These are phyloP conservation scores for Oryzias curvinotus DNA, from an alignment of 2,113 vertebrate genomes.

Conservation along the genomic window DNA sequence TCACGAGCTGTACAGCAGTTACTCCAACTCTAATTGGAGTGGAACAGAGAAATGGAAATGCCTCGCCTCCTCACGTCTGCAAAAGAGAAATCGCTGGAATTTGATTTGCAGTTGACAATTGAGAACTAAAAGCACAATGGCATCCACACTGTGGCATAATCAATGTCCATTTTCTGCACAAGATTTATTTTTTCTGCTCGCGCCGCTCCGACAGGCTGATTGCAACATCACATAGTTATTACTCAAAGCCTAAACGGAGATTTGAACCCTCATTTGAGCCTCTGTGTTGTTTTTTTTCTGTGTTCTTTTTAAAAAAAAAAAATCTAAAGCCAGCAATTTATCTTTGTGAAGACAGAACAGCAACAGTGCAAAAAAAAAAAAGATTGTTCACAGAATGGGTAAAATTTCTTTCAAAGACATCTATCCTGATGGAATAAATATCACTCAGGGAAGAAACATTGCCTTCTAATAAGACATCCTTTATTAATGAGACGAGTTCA, in stretches of 20 bases:
- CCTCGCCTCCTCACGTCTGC: not conserved
- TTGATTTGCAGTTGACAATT: slow-evolving; percentile 39
- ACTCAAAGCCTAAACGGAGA: slow-evolving; percentile 34
- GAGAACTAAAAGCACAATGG: slow-evolving; percentile 37
- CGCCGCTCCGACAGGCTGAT: not conserved
- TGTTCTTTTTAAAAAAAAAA: not conserved
- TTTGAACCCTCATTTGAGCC: slow-evolving; percentile 17
- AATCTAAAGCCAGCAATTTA: slow-evolving; percentile 12
- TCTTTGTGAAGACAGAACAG: slow-evolving; percentile 34
- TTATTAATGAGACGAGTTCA: slow-evolving; percentile 1
- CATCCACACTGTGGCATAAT: slow-evolving; percentile 26
- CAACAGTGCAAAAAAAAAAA: slow-evolving; percentile 18
- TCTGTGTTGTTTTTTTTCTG: not conserved
- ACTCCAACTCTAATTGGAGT: not conserved
- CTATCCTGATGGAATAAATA: not conserved
- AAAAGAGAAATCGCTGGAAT: slow-evolving; percentile 20
- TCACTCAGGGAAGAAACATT: not conserved
- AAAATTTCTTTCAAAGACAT: not conserved
- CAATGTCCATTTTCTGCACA: slow-evolving; percentile 47
- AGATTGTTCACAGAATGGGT: not conserved
- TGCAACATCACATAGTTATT: slow-evolving; percentile 30
- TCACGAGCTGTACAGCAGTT: not conserved
- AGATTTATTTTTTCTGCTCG: slow-evolving; percentile 48
- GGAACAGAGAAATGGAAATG: slow-evolving; percentile 1
- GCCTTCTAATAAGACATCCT: not conserved